Evolutionary conservation across 2,113 vertebrate genomes (phyloP).

Genomic region (Lagopus leucura): DNA sequence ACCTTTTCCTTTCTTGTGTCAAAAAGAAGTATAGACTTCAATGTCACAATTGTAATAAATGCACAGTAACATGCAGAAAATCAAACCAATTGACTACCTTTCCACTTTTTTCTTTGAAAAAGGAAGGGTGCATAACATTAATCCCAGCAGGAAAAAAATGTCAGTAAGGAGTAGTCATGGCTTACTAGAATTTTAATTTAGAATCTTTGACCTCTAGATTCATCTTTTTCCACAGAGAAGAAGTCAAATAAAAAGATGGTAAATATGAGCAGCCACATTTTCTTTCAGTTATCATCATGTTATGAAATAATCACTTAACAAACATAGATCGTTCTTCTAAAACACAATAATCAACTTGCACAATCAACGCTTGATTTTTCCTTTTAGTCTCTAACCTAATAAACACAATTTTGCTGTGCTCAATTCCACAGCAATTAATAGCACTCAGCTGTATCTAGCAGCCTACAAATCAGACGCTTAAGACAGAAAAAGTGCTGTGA

Average conservation of each 20-base stretch:
- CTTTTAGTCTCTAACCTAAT: neutral
- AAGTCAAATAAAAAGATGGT: neutral
- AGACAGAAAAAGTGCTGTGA: neutral
- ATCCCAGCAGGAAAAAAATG: neutral
- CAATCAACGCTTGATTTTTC: neutral
- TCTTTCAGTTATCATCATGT: neutral
- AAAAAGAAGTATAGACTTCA: constrained; percentile 72
- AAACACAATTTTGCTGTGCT: neutral
- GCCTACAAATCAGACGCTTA: neutral
- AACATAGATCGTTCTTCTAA: neutral
- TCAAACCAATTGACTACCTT: neutral
- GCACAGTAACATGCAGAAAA: constrained; percentile 61
- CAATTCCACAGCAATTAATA: constrained; percentile 2
- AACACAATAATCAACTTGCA: neutral
- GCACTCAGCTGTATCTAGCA: neutral
- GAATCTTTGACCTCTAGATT: neutral
- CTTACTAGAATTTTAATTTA: neutral
- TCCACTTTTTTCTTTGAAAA: neutral
- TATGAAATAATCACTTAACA: constrained; percentile 18
- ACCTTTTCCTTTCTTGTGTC: constrained; percentile 61
- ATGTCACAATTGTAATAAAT: constrained; percentile 70
- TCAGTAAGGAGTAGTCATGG: neutral
- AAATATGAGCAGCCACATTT: neutral
- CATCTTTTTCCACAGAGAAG: neutral
- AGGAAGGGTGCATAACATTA: neutral